phyloP scores from a whole-genome alignment of 2,797 vertebrate genomes.

The Syndactyla subalaris region DNA sequence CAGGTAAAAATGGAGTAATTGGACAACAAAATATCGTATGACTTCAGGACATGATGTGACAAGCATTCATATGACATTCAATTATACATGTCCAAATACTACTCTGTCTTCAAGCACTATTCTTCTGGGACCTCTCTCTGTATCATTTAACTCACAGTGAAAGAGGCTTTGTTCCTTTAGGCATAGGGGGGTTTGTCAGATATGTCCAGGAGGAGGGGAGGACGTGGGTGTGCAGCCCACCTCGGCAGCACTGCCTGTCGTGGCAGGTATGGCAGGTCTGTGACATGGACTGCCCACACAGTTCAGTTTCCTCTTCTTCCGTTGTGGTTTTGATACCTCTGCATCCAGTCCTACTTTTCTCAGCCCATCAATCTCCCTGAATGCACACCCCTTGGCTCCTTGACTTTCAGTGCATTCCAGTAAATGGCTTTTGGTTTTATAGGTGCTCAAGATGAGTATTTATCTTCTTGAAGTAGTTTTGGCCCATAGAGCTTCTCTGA shows the following conservation, averaged over 20 bases:
- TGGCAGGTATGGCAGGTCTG: not conserved
- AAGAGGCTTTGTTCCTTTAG: not conserved
- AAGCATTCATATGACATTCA: not conserved
- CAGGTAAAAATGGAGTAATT: not conserved
- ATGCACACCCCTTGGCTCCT: not conserved
- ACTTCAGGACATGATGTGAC: not conserved
- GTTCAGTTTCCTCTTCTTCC: not conserved
- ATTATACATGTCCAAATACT: not conserved
- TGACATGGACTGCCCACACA: not conserved
- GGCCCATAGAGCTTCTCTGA: not conserved
- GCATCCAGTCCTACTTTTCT: not conserved
- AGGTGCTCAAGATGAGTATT: not conserved
- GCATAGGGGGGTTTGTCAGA: not conserved
- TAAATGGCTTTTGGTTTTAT: not conserved
- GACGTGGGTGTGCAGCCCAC: accelerated
- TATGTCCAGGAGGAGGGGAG: not conserved
- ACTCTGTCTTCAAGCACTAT: not conserved
- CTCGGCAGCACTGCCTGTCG: not conserved
- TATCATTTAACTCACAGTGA: not conserved
- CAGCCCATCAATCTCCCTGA: not conserved
- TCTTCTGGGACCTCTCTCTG: not conserved
- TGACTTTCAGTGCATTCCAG: not conserved
- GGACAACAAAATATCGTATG: not conserved
- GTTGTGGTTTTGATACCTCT: not conserved
- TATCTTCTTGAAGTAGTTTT: not conserved